Percentiles rank a stretch among this genome's conserved stretches.
These are phyloP conservation scores for Omphaloscelis lunosa DNA, from an alignment of 2,888 invertebrate species.

Conservation along the genomic window DNA sequence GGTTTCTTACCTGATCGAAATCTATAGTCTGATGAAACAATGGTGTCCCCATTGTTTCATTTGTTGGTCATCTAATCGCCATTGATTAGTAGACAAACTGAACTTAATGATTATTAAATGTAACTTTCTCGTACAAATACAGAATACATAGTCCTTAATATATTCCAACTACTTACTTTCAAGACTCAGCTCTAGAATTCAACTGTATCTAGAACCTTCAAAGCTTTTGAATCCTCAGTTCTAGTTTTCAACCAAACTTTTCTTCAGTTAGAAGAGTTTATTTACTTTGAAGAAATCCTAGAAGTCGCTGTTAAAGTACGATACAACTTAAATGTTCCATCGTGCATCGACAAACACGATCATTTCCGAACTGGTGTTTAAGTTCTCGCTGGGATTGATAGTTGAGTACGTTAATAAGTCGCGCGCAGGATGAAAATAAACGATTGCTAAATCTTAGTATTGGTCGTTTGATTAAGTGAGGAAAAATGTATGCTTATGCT, in stretches of 20 bases:
- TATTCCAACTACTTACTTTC: neutral
- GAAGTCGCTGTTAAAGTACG: constrained; percentile 2
- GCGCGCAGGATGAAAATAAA: neutral
- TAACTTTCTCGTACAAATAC: neutral
- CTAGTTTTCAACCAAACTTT: constrained; percentile 19
- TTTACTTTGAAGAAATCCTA: constrained; percentile 1
- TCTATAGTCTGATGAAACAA: too few relatives aligned
- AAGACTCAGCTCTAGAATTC: neutral
- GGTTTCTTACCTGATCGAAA: too few relatives aligned
- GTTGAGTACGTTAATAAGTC: neutral
- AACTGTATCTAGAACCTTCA: constrained; percentile 20
- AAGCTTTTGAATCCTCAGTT: constrained; percentile 23
- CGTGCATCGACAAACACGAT: constrained; percentile 1
- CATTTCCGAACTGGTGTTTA: neutral
- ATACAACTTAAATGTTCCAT: constrained; percentile 8
- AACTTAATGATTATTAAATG: neutral
- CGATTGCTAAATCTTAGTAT: neutral
- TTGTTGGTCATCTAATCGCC: neutral
- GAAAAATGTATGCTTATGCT: neutral
- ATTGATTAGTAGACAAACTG: neutral
- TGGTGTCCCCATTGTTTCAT: too few relatives aligned
- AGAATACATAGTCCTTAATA: neutral
- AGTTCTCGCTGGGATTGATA: neutral
- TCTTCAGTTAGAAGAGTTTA: constrained; percentile 18
- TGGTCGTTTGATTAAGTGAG: neutral